phyloP scores from a whole-genome alignment of 2,113 vertebrate genomes.

The Scomber colias region DNA sequence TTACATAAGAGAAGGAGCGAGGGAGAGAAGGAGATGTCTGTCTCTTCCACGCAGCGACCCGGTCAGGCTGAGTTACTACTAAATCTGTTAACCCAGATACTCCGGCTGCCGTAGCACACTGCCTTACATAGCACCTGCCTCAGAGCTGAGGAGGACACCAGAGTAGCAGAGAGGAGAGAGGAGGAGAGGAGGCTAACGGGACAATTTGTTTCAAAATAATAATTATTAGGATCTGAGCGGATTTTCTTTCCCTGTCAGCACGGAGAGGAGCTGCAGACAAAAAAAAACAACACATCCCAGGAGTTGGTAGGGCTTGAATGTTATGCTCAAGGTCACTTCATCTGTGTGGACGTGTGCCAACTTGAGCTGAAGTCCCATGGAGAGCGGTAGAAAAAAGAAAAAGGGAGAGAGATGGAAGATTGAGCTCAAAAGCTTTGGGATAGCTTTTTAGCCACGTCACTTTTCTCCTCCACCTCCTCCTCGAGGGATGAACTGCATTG shows the following conservation, averaged over 20 bases:
- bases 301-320: conserved; percentile 27
- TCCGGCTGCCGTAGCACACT: conserved; percentile 62
- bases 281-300: background rate
- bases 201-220: background rate
- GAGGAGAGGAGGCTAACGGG: conserved; percentile 4
- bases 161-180: conserved; percentile 3
- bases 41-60: conserved; percentile 51
- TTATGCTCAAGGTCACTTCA: conserved; percentile 50
- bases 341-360: conserved; percentile 32
- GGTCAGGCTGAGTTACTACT: conserved; percentile 63
- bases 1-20: conserved; percentile 55
- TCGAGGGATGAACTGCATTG: background rate
- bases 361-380: conserved; percentile 14
- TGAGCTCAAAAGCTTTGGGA: background rate
- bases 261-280: conserved; percentile 31
- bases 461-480: too few relatives aligned
- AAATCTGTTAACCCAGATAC: conserved; percentile 77
- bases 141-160: background rate
- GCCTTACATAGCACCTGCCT: conserved; percentile 68
- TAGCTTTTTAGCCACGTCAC: background rate
- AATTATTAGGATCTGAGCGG: background rate
- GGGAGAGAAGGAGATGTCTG: conserved; percentile 53
- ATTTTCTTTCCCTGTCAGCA: background rate
- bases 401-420: background rate
- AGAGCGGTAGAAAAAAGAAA: background rate